Evolutionary conservation across 2,797 vertebrate species (phyloP), one percentile per base, ranked within the genome.

Genomic region (Mormyrops attenuatus): DNA sequence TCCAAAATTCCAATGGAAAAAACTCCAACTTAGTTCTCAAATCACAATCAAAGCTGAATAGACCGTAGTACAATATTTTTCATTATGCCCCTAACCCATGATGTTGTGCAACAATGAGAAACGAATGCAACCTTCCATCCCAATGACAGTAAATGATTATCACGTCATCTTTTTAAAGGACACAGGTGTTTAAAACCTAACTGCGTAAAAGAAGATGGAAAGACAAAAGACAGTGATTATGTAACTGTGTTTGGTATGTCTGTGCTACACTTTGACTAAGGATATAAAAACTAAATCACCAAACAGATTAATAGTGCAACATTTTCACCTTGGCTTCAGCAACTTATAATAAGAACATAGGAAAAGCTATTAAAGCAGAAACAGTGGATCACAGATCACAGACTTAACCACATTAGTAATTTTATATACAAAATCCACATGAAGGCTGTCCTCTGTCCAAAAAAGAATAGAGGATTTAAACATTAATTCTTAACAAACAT

Each of bases 11-110:
- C 17, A 5, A 44, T 66, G 86, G 89, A 88, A 87, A 89, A 52
- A 89, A 91, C 88, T 90, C 82, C 57, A 66, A 86, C 55, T 89
- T 89, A 86, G 82, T 60, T 86, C 57, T 86, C 82, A 89, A 49
- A 52, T 89, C 60, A 52, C 60, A 86, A 89, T 63, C 82, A 85
- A 89, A 66, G 26, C 85, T 86, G 55, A 73, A n/a, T 63, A 86
- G 30, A 60, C 26, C 15, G 26, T 52, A 77, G 26, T 44, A 53
- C n/a, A 47, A 85, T 52, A 69, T 63, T 66, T 38, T 86, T 88
- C 20, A 55, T 13, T 11, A 88, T 69, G n/a, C 44, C 88, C 63
- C 15, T 52, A 38, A 50, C 17, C 30, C 3, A 63, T 63, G 55
- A n/a, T 17, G 2, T 60, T 85, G 52, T 47, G 55, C 38, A 63